Base-by-base conservation (phyloP, 2,888 invertebrate species). In the Xestoiulus laeticollis region DNA sequence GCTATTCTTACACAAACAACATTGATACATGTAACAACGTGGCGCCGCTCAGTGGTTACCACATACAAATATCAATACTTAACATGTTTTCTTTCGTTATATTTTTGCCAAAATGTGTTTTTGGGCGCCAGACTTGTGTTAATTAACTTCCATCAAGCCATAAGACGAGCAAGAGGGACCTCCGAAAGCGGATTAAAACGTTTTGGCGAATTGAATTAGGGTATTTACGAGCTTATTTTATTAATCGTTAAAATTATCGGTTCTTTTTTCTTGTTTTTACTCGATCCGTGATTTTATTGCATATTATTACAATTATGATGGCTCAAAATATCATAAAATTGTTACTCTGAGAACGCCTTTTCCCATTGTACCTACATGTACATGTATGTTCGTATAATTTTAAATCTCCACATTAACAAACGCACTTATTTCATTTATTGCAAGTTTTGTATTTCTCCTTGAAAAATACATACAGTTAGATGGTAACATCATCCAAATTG, bases 211-310 rank as follows among this genome's bases (percentile, higher is more conserved):
- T 59, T 59, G 22, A 59, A 59, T 59, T 59, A 59, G 22, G 59
- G 59, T 10, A 59, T 59, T 59, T 59, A 59, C 59, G 59, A 59
- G 59, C 59, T 59, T 59, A 59, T 59, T 59, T 59, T 59, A 59
- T 59, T 59, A 59, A 59, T 59, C 59, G 59, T 59, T 59, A 59
- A 59, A 59, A 59, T 59, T 59, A 59, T 59, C 59, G 22, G 38
- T 3, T 38, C 22, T 59, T n/a, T n/a, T n/a, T n/a, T n/a, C 22
- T 59, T 59, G 59, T 59, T 59, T 59, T 59, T 59, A 59, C 59
- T 59, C 59, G 59, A 59, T 59, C 22, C 19, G 22, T 59, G 59
- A 59, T 59, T 59, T 59, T 59, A 59, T 22, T 22, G 2, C 59
- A 59, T 59, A 22, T 59, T 59, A 59, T 22, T 22, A 6, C 59